Evolutionary conservation across 2,888 invertebrate species (phyloP), one percentile per base, ranked within the genome.

Genomic region (Cryptus armator): DNA sequence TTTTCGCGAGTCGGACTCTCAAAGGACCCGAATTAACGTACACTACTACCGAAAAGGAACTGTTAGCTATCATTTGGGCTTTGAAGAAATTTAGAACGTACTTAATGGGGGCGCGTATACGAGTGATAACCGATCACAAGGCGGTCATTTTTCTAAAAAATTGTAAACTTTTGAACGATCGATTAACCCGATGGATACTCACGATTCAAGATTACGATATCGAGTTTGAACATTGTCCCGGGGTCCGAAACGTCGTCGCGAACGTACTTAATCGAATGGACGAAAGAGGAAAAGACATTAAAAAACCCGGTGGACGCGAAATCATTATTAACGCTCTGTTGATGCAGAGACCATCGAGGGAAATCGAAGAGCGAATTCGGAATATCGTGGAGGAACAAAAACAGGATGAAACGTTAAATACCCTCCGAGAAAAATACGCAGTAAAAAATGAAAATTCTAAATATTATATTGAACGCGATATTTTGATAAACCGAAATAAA

Each of bases 1-100:
- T 86, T 0, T 91, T 90, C 70, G 86, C 84, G 7, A 90, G 90
- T 64, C 76, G 87, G 12, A 82, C 78, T 0, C 29, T 79, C 1
- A 74, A 71, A 37, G 76, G 76, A 3, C 43, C 70, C 0, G 79
- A 85, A 7, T 2, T 79, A 0, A 19, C 70, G 2, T 82, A 78
- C n/a, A 70, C 46, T 0, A 80, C 79, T 0, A 85, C 82, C 0
- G 85, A 83, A 12, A 80, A 76, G 12, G 85, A 85, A 14, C 9
- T 72, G 0, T 4, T 83, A 0, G 85, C 80, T 0, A 77, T 83
- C 0, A 72, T 80, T 0, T 75, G 59, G 51, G 48, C 77, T 0
- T 16, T 80, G 2, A 12, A 12, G 0, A 83, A 83, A 48, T 83
- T 74, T 12, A 6, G 76, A 10, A 71, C 76, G 0, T 83, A 66